Evolutionary conservation across 2,888 invertebrate genomes (phyloP), one percentile per base, ranked within the genome.

Genomic region (Blastobasis adustella): DNA sequence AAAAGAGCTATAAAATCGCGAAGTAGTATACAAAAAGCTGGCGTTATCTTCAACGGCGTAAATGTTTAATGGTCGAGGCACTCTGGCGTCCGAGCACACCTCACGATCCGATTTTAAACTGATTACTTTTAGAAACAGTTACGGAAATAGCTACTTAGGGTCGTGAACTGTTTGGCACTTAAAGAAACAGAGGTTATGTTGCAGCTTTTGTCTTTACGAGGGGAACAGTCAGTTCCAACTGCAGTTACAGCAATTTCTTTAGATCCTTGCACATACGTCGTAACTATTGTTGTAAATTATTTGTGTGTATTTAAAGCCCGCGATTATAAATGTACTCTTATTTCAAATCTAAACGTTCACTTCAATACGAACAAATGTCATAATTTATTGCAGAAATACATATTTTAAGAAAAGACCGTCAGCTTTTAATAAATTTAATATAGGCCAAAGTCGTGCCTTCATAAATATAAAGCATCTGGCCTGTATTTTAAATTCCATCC

Each of bases 31-130:
- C 77, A 82, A 81, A 84, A 82, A 81, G 75, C 74, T 71, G 67
- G 68, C 73, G 78, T 79, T 84, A 86, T 87, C 85, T 85, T 66
- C 58, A 69, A 73, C 23, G 67, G 70, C 80, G 73, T 87, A 80
- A 83, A 85, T 79, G 75, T 82, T 87, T 85, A 82, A 84, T 80
- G 77, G 81, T 70, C 66, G 71, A 68, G 71, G 68, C 72, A 72
- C 71, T 70, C 64, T 67, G 63, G 65, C 61, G 66, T 65, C 67
- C 73, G 73, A 72, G 69, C 67, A 73, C 73, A 74, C 67, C 72
- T 73, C 66, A 60, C 71, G 71, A 78, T 76, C 76, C 71, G 77
- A 82, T 83, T 85, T 84, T 78, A 82, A 86, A 84, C 80, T 80
- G 81, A 83, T 82, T 79, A 81, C 79, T 83, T 80, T 76, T 77